Evolutionary conservation across 2,113 vertebrate species (phyloP).

Genomic region (Tetrax tetrax): DNA sequence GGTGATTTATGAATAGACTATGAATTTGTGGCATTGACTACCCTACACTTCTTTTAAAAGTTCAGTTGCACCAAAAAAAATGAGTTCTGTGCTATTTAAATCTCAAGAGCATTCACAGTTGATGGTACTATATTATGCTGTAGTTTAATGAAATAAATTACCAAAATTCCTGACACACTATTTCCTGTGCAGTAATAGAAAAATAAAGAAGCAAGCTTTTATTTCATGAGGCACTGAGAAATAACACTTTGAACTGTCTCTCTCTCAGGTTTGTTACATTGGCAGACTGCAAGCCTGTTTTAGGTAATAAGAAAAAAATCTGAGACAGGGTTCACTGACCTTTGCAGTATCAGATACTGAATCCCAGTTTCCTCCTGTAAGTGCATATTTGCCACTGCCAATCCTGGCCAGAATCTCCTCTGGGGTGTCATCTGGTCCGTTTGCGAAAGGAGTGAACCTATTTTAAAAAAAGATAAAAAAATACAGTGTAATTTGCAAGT

Average conservation of each 20-base stretch:
- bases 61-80: neutral
- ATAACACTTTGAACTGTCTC: neutral
- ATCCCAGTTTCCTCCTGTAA: conserved; percentile 94
- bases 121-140: neutral
- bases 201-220: neutral
- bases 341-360: conserved; percentile 90
- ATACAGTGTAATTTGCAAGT: neutral
- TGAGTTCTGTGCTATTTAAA: neutral
- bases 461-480: neutral
- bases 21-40: neutral
- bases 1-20: neutral
- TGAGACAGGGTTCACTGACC: conserved; percentile 62
- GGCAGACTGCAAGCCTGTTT: neutral
- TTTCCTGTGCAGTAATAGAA: neutral
- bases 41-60: neutral
- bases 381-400: conserved; percentile 87
- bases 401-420: conserved; percentile 95
- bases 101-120: neutral
- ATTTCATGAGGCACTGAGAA: neutral
- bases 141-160: neutral
- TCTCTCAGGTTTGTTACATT: neutral
- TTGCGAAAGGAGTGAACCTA: conserved; percentile 95
- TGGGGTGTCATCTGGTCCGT: conserved; percentile 88
- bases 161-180: neutral
- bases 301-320: neutral